Evolutionary conservation across 2,113 vertebrate species (phyloP).

Genomic region (Amphilophus citrinellus): DNA sequence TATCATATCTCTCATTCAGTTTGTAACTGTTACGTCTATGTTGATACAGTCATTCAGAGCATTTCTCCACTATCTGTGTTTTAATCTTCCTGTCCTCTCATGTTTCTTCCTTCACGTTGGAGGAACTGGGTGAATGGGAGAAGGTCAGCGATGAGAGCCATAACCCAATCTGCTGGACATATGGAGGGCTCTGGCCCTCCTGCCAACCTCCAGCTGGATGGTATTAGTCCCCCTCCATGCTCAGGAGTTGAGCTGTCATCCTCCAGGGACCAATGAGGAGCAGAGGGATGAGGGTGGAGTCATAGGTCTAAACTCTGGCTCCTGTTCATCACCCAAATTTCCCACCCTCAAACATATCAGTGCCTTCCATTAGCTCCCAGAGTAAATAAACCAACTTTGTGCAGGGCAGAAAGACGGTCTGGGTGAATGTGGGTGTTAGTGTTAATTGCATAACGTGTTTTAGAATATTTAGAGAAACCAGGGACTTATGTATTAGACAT

Average conservation of each 20-base stretch:
- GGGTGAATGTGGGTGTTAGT: conserved; percentile 1
- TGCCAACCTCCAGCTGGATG: conserved; percentile 74
- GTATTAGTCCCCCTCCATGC: conserved; percentile 62
- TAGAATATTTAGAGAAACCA: conserved; percentile 4
- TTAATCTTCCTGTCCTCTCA: conserved; percentile 28
- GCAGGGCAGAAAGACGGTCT: conserved; percentile 1
- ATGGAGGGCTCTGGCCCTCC: conserved; percentile 62
- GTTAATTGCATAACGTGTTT: conserved; percentile 36
- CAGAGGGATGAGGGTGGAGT: conserved; percentile 35
- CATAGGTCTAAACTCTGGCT: conserved; percentile 42
- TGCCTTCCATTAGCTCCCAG: conserved; percentile 50
- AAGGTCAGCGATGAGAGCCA: conserved; percentile 50
- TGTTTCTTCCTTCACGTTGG: not conserved
- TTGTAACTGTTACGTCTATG: too few relatives aligned
- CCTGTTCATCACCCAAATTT: conserved; percentile 58
- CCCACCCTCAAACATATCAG: conserved; percentile 22
- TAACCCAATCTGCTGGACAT: conserved; percentile 66
- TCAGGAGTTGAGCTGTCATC: conserved; percentile 56
- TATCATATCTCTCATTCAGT: too few relatives aligned
- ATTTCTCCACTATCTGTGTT: conserved; percentile 6
- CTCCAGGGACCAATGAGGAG: conserved; percentile 62
- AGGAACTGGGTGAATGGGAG: conserved; percentile 29
- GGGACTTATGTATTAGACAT: not conserved
- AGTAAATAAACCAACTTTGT: conserved; percentile 58
- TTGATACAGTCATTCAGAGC: not conserved